Evolutionary conservation across 2,797 vertebrate species (phyloP).

Genomic region (Lophius americanus): DNA sequence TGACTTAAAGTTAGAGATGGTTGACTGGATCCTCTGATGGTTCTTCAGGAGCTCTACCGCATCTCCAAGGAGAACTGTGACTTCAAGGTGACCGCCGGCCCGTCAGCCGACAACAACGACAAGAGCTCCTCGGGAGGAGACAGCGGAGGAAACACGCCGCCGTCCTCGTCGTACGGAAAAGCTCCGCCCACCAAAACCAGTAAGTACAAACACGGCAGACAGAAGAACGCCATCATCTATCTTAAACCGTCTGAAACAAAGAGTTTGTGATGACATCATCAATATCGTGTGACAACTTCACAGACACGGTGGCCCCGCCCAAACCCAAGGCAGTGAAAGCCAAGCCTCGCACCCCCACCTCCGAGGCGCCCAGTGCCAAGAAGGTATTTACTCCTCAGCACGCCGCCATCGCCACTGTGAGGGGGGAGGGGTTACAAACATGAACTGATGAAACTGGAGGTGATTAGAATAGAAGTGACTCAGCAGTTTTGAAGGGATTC

Average conservation of each 20-base stretch:
- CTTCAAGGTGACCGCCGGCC: constrained; percentile 82
- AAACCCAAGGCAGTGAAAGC: constrained; percentile 72
- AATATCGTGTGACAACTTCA: not conserved
- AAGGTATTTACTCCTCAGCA: constrained; percentile 65
- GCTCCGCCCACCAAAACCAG: constrained; percentile 69
- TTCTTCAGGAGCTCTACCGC: constrained; percentile 89
- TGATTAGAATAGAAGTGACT: no score
- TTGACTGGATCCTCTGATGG: no score
- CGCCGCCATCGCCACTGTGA: not conserved
- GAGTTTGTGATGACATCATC: not conserved
- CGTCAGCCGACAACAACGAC: constrained; percentile 79
- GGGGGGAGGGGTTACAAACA: no score
- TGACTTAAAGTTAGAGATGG: no score
- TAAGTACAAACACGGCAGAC: constrained; percentile 47
- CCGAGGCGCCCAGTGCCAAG: constrained; percentile 65
- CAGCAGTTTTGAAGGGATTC: no score
- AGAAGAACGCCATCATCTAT: no score
- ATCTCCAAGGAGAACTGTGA: constrained; percentile 93
- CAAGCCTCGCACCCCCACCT: constrained; percentile 55
- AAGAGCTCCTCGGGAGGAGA: constrained; percentile 87
- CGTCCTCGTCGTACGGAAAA: constrained; percentile 66
- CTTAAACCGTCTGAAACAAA: no score
- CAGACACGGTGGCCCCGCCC: constrained; percentile 64
- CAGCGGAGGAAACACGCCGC: constrained; percentile 84
- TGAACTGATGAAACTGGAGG: no score